Evolutionary conservation across 2,888 invertebrate genomes (phyloP).

Genomic region (Drosophila rubida): DNA sequence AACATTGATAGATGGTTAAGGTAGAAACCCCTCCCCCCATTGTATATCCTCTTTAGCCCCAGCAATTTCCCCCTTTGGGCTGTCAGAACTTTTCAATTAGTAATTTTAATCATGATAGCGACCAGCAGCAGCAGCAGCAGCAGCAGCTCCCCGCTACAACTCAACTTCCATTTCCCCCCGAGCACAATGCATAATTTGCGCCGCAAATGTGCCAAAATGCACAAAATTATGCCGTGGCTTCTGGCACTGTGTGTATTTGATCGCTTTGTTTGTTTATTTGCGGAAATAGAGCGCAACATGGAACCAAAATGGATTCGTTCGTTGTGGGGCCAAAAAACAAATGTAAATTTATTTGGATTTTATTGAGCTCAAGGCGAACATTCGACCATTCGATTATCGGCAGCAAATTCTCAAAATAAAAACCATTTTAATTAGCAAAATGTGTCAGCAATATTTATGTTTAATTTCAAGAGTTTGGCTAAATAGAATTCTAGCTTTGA

Average conservation of each 20-base stretch:
- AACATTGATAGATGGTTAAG: constrained; percentile 59
- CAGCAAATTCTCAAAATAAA: neutral
- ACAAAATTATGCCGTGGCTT: constrained; percentile 35
- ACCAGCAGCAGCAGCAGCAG: constrained; percentile 5
- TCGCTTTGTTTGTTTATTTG: constrained; percentile 52
- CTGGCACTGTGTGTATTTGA: constrained; percentile 7
- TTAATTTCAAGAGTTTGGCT: neutral
- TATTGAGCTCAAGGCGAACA: constrained; percentile 3
- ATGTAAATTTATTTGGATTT: constrained; percentile 16
- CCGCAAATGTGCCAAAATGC: constrained; percentile 50
- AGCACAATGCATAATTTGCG: constrained; percentile 31
- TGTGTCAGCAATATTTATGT: neutral
- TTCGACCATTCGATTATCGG: constrained; percentile 11
- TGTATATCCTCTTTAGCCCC: neutral
- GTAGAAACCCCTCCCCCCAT: neutral
- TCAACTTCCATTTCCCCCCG: neutral
- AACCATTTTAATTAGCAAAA: constrained; percentile 26
- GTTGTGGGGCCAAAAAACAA: constrained; percentile 62
- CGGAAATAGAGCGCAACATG: constrained; percentile 58
- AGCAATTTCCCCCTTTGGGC: neutral
- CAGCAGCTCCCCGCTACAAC: neutral
- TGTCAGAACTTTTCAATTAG: constrained; percentile 65
- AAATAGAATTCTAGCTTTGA: neutral
- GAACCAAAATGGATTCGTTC: constrained; percentile 35
- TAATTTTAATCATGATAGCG: constrained; percentile 66